phyloP scores from a whole-genome alignment of 2,113 vertebrate genomes.

The Syngnathoides biaculeatus region DNA sequence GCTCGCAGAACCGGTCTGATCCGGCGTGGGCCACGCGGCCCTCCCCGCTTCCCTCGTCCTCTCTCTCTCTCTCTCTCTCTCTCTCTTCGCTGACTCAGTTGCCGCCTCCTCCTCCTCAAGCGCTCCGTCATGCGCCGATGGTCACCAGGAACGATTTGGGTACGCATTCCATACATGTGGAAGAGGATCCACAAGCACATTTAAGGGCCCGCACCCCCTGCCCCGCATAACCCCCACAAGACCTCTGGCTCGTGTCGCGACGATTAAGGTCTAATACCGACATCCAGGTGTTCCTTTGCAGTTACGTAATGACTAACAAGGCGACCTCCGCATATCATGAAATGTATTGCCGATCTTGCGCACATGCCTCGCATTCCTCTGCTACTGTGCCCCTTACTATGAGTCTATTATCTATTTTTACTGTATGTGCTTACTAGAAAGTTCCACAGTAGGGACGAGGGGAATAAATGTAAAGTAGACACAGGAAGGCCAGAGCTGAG shows the following conservation, averaged over 20 bases:
- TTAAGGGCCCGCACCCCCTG: too few relatives aligned
- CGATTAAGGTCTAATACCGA: not conserved
- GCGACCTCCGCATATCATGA: not conserved
- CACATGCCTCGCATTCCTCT: slow-evolving; percentile 23
- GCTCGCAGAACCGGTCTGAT: slow-evolving; percentile 70
- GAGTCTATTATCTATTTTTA: not conserved
- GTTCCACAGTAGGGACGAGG: not conserved
- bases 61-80: not conserved
- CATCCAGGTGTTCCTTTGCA: slow-evolving; percentile 18
- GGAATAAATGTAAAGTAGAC: not conserved
- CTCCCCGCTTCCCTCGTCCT: slow-evolving; percentile 16
- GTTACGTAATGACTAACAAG: slow-evolving; percentile 39
- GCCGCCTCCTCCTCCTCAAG: slow-evolving; percentile 18
- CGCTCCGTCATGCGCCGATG: slow-evolving; percentile 49
- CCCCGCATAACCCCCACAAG: too few relatives aligned
- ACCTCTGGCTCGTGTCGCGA: not conserved
- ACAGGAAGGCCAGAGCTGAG: not conserved
- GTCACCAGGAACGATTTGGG: slow-evolving; percentile 54
- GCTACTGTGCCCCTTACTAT: slow-evolving; percentile 20
- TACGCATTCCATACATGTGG: slow-evolving; percentile 52
- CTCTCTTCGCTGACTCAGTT: not conserved
- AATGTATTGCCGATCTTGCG: slow-evolving; percentile 14
- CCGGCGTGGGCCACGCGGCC: slow-evolving; percentile 59
- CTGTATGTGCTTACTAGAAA: slow-evolving; percentile 13
- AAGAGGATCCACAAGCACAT: slow-evolving; percentile 36